Evolutionary conservation across 2,797 vertebrate species (phyloP), one percentile per base, ranked within the genome.

Genomic region (Amblyopsis hoosieri): DNA sequence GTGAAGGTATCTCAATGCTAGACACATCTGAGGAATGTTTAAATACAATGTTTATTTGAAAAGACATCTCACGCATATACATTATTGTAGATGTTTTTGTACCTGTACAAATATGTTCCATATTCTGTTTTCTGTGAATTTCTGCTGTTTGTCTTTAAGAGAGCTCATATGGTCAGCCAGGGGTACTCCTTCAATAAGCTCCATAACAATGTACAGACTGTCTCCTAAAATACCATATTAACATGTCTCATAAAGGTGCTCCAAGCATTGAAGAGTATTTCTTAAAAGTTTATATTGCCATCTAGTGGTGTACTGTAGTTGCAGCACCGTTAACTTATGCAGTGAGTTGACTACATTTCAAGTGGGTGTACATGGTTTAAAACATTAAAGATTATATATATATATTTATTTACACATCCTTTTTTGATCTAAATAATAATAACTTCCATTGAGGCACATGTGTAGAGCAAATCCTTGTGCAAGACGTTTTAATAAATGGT

Each of bases 51-150:
- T 17, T 57, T 1, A 6, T 42, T 12, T 54, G 10, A 46, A n/a
- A 23, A 56, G 29, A 14, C 54, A 37, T 56, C 29, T 56, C 33
- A 7, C n/a, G 6, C 4, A 17, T 29, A 2, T n/a, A 47, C 2
- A 12, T 17, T 31, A 6, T 19, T 45, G 48, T 12, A 14, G 7
- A 12, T 10, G 6, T 8, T 3, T 45, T 62, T 12, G 80, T 83
- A 96, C 96, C 93, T 97, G 95, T 62, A 97, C 94, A 87, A 98
- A 98, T 74, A 97, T 88, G 79, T 92, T 94, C 94, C 95, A 97
- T 13, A 98, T 85, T 84, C 92, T 90, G 46, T 96, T 94, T 78
- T 97, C 96, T 0, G 91, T 92, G 80, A 98, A 94, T 3, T 57
- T 86, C 50, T 94, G 93, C 5, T 91, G 89, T 71, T 96, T 98